Percentiles rank a stretch among this genome's conserved stretches.
Conservation (phyloP, 1,140 invertebrate genomes). For the Hestina assimilis region DNA sequence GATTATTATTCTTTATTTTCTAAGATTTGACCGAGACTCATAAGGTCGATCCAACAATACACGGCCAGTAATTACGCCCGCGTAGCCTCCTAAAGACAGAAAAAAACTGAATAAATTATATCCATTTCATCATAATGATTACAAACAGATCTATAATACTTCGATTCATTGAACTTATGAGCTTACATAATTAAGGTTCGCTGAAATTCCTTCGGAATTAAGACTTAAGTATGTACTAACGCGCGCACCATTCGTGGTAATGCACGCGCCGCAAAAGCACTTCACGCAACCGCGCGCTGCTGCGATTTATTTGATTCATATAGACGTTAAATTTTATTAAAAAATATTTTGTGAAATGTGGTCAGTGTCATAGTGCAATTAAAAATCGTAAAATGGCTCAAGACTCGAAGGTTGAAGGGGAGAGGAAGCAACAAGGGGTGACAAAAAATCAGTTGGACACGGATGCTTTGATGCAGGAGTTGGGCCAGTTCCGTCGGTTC, state of each 20-base stretch:
- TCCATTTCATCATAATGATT: too few relatives aligned
- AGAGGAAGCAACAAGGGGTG: too few relatives aligned
- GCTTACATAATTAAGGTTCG: not conserved
- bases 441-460: slow-evolving; percentile 33
- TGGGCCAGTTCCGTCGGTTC: slow-evolving; percentile 56
- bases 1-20: too few relatives aligned
- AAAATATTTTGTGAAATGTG: not conserved
- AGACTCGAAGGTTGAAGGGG: not conserved
- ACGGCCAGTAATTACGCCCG: too few relatives aligned
- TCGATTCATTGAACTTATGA: not conserved
- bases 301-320: too few relatives aligned
- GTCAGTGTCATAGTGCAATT: not conserved
- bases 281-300: not conserved
- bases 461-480: slow-evolving; percentile 51
- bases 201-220: too few relatives aligned
- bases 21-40: too few relatives aligned
- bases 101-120: too few relatives aligned
- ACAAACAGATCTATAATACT: too few relatives aligned
- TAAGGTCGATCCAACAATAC: too few relatives aligned
- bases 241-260: not conserved
- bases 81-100: too few relatives aligned
- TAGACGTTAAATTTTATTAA: too few relatives aligned
- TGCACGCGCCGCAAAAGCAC: not conserved
- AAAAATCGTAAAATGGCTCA: not conserved
- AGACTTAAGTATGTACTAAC: not conserved